Conservation (phyloP, 2,888 invertebrate genomes). For the Brachypalpus laphriformis region DNA sequence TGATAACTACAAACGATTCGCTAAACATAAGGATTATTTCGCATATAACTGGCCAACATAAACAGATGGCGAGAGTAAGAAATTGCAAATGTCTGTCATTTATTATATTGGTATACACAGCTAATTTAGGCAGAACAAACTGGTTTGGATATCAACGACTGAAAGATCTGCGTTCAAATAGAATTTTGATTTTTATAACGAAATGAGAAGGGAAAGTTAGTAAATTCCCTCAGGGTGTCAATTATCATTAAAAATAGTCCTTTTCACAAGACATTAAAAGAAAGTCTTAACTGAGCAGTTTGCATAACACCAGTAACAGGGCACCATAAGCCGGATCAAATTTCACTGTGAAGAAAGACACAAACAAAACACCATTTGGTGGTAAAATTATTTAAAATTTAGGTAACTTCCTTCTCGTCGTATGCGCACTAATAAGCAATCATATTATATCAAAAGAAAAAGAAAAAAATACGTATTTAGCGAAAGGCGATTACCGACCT, state of each 20-base stretch:
- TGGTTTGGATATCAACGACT: conserved; percentile 4
- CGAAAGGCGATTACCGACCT: conserved; percentile 47
- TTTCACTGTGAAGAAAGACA: conserved; percentile 15
- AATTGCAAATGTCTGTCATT: conserved; percentile 31
- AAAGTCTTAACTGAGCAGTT: conserved; percentile 22
- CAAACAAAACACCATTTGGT: neutral
- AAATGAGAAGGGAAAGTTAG: conserved; percentile 37
- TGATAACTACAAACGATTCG: conserved; percentile 17
- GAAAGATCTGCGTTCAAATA: neutral
- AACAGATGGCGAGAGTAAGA: conserved; percentile 37
- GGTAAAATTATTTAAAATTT: conserved; percentile 17
- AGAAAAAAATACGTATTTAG: neutral
- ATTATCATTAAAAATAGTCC: conserved; percentile 36
- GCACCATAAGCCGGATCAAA: conserved; percentile 46
- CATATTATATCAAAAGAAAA: neutral
- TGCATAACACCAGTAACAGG: conserved; percentile 39
- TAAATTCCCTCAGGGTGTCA: neutral
- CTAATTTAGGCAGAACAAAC: neutral
- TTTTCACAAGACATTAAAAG: conserved; percentile 23
- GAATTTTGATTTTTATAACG: neutral
- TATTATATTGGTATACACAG: neutral
- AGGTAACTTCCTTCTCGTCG: conserved; percentile 33
- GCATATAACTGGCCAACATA: neutral
- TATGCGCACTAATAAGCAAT: conserved; percentile 25
- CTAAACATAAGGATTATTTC: conserved; percentile 12